Percentiles rank a stretch among this genome's conserved stretches.
These are phyloP conservation scores for Penaeus japonicus DNA, from an alignment of 1,140 invertebrate species.

Conservation along the genomic window DNA sequence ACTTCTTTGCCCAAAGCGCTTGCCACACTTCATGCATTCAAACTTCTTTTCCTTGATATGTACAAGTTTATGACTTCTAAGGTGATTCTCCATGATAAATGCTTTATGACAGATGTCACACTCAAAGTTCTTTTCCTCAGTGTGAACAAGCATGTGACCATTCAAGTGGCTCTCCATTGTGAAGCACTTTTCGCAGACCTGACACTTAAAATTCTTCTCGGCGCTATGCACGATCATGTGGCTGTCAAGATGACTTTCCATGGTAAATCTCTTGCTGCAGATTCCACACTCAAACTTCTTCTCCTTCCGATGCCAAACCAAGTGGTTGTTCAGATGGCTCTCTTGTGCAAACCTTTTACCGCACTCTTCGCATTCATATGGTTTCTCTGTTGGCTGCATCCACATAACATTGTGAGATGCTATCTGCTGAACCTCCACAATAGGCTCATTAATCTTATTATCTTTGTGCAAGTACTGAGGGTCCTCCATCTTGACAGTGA, in stretches of 20 bases:
- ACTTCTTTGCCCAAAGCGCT: conserved; percentile 19
- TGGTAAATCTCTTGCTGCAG: conserved; percentile 43
- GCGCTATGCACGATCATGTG: conserved; percentile 45
- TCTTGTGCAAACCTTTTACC: conserved; percentile 45
- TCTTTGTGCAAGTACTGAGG: too few species aligned
- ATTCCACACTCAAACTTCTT: conserved; percentile 44
- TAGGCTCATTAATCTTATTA: too few species aligned
- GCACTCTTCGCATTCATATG: conserved; percentile 48
- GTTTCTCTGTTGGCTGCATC: conserved; percentile 40
- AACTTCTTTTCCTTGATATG: conserved; percentile 43
- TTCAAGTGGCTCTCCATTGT: conserved; percentile 35
- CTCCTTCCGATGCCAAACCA: conserved; percentile 44
- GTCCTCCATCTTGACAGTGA: too few species aligned
- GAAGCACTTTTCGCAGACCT: conserved; percentile 44
- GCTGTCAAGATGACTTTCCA: conserved; percentile 43
- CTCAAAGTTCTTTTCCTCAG: conserved; percentile 36
- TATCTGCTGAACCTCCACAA: background rate
- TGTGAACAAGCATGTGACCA: conserved; percentile 44
- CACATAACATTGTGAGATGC: conserved; percentile 30
- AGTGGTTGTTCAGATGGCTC: conserved; percentile 48
- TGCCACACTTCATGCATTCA: conserved; percentile 38
- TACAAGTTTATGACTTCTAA: conserved; percentile 41
- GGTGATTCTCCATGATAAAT: conserved; percentile 31
- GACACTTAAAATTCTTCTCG: conserved; percentile 47
- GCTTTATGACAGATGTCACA: conserved; percentile 39